These are phyloP conservation scores for Philopotamus ludificatus DNA, from an alignment of 1,140 invertebrate species.

Conservation along the genomic window DNA sequence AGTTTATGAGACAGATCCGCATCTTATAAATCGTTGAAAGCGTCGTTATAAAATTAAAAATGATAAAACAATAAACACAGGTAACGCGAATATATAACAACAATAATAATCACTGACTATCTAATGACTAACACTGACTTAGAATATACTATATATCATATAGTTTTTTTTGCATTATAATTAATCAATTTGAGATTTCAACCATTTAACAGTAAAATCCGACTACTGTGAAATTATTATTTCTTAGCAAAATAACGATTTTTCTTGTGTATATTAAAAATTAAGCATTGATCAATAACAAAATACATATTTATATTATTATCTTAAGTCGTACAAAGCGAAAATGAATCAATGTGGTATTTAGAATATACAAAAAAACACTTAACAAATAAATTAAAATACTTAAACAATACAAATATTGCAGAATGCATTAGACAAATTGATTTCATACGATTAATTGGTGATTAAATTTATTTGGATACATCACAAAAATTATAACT, in stretches of 20 bases:
- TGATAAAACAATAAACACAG: too few species aligned
- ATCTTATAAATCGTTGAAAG: too few species aligned
- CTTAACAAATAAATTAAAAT: neutral
- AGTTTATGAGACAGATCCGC: too few species aligned
- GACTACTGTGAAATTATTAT: conserved; percentile 2
- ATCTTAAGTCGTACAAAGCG: too few species aligned
- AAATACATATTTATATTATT: too few species aligned
- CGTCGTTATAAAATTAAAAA: too few species aligned
- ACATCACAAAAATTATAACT: neutral
- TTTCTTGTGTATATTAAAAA: too few species aligned
- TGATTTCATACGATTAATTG: too few species aligned
- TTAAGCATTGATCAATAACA: too few species aligned
- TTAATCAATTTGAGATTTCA: conserved; percentile 3
- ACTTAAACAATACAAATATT: neutral
- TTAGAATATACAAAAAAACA: neutral
- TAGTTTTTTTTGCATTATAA: conserved; percentile 9
- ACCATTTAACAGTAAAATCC: conserved; percentile 12
- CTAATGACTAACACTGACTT: conserved; percentile 27
- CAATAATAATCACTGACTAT: neutral
- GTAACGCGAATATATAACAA: neutral
- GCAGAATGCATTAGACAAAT: too few species aligned
- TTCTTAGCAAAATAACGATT: too few species aligned
- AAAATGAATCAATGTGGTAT: neutral
- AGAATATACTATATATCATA: conserved; percentile 10
- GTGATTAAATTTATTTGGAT: too few species aligned